Percentiles rank a stretch among this genome's conserved stretches.
phyloP scores from a whole-genome alignment of 1,140 invertebrate genomes.

The Anastatus disparis region DNA sequence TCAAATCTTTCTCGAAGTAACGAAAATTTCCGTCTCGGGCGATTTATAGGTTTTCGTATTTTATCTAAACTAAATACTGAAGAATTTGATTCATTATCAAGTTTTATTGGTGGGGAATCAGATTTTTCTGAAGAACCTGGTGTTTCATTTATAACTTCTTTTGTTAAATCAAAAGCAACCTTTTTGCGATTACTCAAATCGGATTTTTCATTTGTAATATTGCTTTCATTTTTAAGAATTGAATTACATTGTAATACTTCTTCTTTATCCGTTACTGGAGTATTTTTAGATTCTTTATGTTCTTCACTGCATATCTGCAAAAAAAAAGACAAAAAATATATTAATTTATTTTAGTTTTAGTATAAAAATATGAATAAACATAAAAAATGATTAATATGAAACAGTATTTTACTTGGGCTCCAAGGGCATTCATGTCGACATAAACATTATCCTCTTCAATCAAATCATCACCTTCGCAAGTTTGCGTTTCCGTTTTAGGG shows the following conservation, averaged over 20 bases:
- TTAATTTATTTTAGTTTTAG: neutral
- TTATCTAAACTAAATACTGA: conserved; percentile 45
- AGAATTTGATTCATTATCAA: neutral
- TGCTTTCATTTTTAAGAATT: neutral
- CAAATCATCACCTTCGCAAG: conserved; percentile 26
- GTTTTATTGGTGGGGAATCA: neutral
- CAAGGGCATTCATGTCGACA: conserved; percentile 55
- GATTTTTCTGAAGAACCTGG: conserved; percentile 1
- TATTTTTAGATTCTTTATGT: neutral
- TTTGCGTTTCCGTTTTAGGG: conserved; percentile 44
- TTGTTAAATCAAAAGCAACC: conserved; percentile 10
- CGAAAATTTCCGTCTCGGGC: conserved; percentile 71
- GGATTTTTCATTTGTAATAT: neutral
- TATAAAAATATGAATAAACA: neutral
- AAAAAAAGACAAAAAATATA: neutral
- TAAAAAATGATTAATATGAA: neutral
- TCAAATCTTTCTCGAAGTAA: conserved; percentile 72
- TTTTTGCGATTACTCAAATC: neutral
- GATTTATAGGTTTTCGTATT: conserved; percentile 61
- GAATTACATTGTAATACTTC: neutral
- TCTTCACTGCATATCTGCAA: conserved; percentile 30
- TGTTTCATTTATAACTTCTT: conserved; percentile 12
- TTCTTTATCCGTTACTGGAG: neutral
- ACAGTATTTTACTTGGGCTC: conserved; percentile 28
- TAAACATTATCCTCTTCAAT: conserved; percentile 56